Evolutionary conservation across 1,140 invertebrate species (phyloP).

Genomic region (Zophobas morio): DNA sequence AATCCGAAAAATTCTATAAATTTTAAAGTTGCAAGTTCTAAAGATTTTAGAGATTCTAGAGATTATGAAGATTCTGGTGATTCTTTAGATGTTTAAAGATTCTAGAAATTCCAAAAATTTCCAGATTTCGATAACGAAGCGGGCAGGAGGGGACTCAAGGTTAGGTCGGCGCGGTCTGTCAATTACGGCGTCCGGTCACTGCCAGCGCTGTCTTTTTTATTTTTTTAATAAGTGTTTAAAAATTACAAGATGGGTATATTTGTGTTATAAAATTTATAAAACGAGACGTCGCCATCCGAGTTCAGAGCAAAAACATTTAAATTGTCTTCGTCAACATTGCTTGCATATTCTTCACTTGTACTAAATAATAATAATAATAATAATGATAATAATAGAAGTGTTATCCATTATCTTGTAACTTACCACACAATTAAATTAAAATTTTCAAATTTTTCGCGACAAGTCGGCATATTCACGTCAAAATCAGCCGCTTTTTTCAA

Average conservation of each 20-base stretch:
- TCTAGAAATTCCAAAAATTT: not conserved
- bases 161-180: too few species aligned
- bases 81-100: too few species aligned
- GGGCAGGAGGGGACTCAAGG: too few species aligned
- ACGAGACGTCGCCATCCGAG: slow-evolving; percentile 3
- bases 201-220: too few species aligned
- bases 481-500: not conserved
- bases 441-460: not conserved
- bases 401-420: too few species aligned
- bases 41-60: too few species aligned
- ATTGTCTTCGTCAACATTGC: not conserved
- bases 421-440: not conserved
- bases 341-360: not conserved
- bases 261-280: slow-evolving; percentile 6
- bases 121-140: not conserved
- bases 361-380: not conserved
- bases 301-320: not conserved
- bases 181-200: too few species aligned
- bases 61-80: too few species aligned
- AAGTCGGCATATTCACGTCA: not conserved
- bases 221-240: not conserved
- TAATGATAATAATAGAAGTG: too few species aligned
- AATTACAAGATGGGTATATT: not conserved
- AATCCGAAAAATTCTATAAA: too few species aligned
- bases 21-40: too few species aligned